Evolutionary conservation across 2,888 invertebrate genomes (phyloP), one percentile per base, ranked within the genome.

Genomic region (Lasioglossum pauxillum): DNA sequence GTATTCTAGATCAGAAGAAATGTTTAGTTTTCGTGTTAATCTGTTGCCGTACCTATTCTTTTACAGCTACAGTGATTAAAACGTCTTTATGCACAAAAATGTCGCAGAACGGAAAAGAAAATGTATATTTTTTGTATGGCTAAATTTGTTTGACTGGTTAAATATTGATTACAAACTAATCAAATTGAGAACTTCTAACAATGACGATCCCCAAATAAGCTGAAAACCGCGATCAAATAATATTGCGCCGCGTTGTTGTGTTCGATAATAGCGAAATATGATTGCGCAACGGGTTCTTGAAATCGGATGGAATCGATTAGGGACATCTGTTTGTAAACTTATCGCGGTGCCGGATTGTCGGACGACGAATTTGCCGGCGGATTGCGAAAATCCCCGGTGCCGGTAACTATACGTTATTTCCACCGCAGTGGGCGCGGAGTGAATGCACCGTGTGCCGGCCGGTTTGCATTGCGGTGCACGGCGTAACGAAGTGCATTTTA

Each of bases 401-500:
- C 49, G 71, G 80, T 81, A 79, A 80, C 83, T 80, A 75, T 82
- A 83, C 85, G 88, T 85, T 87, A 87, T 85, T 85, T 87, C 87
- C 78, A 83, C 71, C 75, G 77, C 78, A 80, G 71, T 71, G 64
- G 78, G 46, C 64, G 87, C 49, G 27, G 71, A 78, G 87, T 77
- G 88, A 87, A 83, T 83, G 88, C 83, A 79, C 83, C 77, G 77
- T 74, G 81, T 41, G 49, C 72, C 73, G 78, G 75, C 75, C 85
- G 83, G 82, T 86, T 88, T 85, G 88, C 86, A 84, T 86, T 86
- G 83, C 89, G 86, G 88, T 88, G 86, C 83, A 87, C 86, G 86
- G 89, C 90, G 89, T 89, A 91, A 91, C 89, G 89, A 91, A 92
- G 91, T 90, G 90, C 89, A 88, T 92, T 92, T 92, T 92, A 90